Evolutionary conservation across 2,113 vertebrate species (phyloP).

Genomic region (Anolis sagrei): DNA sequence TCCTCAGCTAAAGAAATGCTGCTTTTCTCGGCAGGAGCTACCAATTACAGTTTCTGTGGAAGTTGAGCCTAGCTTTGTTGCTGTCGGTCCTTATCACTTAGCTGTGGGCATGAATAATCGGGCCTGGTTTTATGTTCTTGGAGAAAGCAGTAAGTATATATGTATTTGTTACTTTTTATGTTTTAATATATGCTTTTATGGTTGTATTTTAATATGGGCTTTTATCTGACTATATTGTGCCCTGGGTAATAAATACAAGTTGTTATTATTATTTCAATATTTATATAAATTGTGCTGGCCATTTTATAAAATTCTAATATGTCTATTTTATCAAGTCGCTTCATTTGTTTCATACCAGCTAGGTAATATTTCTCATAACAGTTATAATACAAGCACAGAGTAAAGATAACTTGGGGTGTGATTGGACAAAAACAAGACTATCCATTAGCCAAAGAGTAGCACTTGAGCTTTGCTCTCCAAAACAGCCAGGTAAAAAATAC

Average conservation of each 20-base stretch:
- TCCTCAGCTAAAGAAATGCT: neutral
- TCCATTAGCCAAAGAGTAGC: too few species aligned
- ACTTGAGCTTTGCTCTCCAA: too few species aligned
- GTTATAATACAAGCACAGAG: neutral
- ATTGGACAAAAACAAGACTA: too few species aligned
- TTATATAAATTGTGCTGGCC: neutral
- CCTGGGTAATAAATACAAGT: too few species aligned
- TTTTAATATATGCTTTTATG: too few species aligned
- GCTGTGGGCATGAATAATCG: slow-evolving; percentile 98
- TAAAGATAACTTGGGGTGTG: too few species aligned
- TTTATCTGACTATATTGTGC: too few species aligned
- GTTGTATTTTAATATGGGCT: too few species aligned
- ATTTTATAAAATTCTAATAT: neutral
- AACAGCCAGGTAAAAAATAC: too few species aligned
- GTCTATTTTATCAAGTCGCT: slow-evolving; percentile 15
- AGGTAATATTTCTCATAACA: neutral
- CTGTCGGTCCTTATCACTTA: slow-evolving; percentile 91
- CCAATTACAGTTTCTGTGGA: slow-evolving; percentile 89
- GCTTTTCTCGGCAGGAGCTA: slow-evolving; percentile 78
- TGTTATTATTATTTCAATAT: too few species aligned
- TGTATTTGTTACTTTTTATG: neutral
- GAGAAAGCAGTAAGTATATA: slow-evolving; percentile 82
- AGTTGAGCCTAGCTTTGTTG: slow-evolving; percentile 93
- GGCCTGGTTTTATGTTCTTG: slow-evolving; percentile 94
- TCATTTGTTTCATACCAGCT: neutral